phyloP scores from a whole-genome alignment of 2,797 vertebrate genomes.

The Notolepis coatsorum region DNA sequence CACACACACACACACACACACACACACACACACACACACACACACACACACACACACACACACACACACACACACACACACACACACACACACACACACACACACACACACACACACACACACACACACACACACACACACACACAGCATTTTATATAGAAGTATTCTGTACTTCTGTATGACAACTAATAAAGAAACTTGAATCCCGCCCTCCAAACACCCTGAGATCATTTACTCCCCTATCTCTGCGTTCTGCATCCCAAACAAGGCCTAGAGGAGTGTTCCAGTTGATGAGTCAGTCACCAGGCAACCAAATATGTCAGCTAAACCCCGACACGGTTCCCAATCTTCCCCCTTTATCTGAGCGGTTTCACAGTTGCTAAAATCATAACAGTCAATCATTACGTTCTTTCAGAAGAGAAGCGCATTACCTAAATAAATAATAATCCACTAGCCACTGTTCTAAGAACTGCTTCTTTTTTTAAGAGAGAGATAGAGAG shows the following conservation, averaged over 20 bases:
- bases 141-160: slow-evolving; percentile 15
- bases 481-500: too few species aligned
- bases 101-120: slow-evolving; percentile 19
- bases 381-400: too few species aligned
- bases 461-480: too few species aligned
- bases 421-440: too few species aligned
- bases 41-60: slow-evolving; percentile 18
- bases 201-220: slow-evolving; percentile 37
- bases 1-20: slow-evolving; percentile 6
- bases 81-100: slow-evolving; percentile 3
- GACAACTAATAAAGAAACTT: too few species aligned
- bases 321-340: too few species aligned
- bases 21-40: slow-evolving; percentile 14
- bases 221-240: slow-evolving; percentile 45
- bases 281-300: slow-evolving; percentile 51
- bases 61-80: slow-evolving; percentile 5
- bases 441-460: too few species aligned
- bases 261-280: slow-evolving; percentile 54
- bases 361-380: too few species aligned
- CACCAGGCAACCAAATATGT: slow-evolving; percentile 60
- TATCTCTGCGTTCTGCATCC: slow-evolving; percentile 52
- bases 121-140: slow-evolving; percentile 10
- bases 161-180: too few species aligned
- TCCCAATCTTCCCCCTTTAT: too few species aligned
- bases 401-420: too few species aligned